These are phyloP conservation scores for Troides oblongomaculatus DNA, from an alignment of 2,888 invertebrate genomes.

Conservation along the genomic window DNA sequence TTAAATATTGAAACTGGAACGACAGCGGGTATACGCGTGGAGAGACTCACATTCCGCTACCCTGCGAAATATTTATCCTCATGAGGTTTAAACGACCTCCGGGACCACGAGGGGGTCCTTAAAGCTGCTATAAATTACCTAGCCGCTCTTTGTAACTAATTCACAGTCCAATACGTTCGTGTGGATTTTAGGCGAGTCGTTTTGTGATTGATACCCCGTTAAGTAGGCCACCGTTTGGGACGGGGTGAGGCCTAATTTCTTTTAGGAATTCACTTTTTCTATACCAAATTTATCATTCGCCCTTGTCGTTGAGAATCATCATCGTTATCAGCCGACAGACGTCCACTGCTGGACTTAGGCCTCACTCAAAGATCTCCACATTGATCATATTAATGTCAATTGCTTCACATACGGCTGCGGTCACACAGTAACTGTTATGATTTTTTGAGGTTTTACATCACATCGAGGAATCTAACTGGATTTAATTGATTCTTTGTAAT, in stretches of 20 bases:
- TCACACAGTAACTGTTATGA: no score
- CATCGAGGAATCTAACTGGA: no score
- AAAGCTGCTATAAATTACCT: constrained; percentile 26
- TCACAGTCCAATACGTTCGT: constrained; percentile 22
- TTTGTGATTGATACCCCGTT: constrained; percentile 22
- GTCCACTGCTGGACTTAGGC: no score
- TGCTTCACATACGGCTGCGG: neutral
- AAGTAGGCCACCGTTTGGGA: constrained; percentile 11
- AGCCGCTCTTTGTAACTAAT: constrained; percentile 22
- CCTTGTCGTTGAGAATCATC: neutral
- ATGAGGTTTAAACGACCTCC: neutral
- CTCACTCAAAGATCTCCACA: no score
- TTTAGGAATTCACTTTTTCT: neutral
- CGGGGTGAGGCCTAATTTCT: neutral
- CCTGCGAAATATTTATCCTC: constrained; percentile 2
- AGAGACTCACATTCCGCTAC: neutral
- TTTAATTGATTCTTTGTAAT: no score
- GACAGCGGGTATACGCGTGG: neutral
- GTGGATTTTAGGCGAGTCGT: constrained; percentile 17
- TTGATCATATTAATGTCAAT: neutral
- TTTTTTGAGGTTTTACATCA: no score
- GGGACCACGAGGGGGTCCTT: neutral
- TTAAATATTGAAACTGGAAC: neutral
- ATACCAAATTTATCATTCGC: neutral
- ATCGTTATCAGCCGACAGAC: no score